phyloP scores from a whole-genome alignment of 2,113 vertebrate genomes.

The Campylomormyrus numenius region DNA sequence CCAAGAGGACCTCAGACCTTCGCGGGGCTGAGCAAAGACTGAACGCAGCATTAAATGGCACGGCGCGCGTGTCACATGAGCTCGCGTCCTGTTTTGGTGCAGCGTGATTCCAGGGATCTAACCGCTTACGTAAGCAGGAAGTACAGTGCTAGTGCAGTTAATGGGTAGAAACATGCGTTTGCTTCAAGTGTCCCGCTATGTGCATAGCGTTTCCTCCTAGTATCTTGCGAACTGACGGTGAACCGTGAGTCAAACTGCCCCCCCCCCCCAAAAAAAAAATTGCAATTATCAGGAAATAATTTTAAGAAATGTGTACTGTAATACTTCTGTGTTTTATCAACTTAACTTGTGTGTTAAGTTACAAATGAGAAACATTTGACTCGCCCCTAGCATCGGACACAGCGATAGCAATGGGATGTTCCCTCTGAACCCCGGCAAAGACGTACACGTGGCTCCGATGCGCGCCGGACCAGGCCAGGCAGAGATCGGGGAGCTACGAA shows the following conservation, averaged over 20 bases:
- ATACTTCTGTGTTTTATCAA: not conserved
- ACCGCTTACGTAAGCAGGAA: not conserved
- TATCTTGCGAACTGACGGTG: not conserved
- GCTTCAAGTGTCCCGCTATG: not conserved
- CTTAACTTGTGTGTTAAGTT: not conserved
- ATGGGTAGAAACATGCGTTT: not conserved
- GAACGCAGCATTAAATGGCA: not conserved
- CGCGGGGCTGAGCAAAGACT: not conserved
- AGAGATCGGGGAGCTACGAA: not conserved
- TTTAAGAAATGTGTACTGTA: not conserved
- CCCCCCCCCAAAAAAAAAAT: not conserved
- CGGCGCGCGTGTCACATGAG: not conserved
- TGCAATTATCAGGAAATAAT: not conserved
- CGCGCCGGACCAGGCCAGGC: not conserved
- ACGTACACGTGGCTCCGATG: not conserved
- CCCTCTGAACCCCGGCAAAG: not conserved
- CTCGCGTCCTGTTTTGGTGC: not conserved
- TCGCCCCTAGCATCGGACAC: not conserved
- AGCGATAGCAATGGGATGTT: not conserved
- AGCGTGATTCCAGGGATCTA: not conserved
- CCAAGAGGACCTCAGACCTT: not conserved
- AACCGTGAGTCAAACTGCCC: not conserved
- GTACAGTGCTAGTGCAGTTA: not conserved
- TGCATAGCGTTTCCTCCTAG: not conserved
- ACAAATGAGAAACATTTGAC: not conserved